Conservation (phyloP, 92 coral and sea anemone genomes). For the Anthopleura xanthogrammica region DNA sequence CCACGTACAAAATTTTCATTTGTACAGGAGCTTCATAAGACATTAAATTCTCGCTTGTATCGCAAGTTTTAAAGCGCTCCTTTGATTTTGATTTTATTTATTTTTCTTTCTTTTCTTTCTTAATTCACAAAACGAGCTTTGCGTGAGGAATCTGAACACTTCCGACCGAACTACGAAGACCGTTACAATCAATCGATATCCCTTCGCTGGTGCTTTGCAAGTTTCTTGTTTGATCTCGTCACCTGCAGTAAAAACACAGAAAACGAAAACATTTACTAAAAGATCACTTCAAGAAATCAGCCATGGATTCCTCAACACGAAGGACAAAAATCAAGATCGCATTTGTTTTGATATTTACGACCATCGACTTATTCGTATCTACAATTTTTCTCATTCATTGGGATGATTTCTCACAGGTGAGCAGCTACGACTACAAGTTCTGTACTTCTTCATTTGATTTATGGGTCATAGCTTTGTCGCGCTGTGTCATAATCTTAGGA, state of each 20-base stretch:
- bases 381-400: slow-evolving; percentile 64
- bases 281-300: neutral
- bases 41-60: too few species aligned
- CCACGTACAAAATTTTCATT: too few species aligned
- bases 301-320: slow-evolving; percentile 15
- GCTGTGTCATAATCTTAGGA: slow-evolving; percentile 63
- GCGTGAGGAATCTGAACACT: neutral
- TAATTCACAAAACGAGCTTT: neutral
- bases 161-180: neutral
- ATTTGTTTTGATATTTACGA: slow-evolving; percentile 10
- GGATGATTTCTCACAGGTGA: slow-evolving; percentile 47
- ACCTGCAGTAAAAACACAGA: neutral
- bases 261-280: neutral
- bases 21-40: too few species aligned
- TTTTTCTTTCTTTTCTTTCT: too few species aligned
- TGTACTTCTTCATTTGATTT: slow-evolving; percentile 78
- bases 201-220: neutral
- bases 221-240: slow-evolving; percentile 4
- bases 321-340: slow-evolving; percentile 4
- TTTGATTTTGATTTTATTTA: too few species aligned
- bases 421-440: slow-evolving; percentile 53
- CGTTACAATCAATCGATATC: neutral
- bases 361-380: slow-evolving; percentile 59
- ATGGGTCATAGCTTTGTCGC: slow-evolving; percentile 68
- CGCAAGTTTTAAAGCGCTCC: too few species aligned